These are phyloP conservation scores for Mythimna albipuncta DNA, from an alignment of 2,888 invertebrate genomes.

Conservation along the genomic window DNA sequence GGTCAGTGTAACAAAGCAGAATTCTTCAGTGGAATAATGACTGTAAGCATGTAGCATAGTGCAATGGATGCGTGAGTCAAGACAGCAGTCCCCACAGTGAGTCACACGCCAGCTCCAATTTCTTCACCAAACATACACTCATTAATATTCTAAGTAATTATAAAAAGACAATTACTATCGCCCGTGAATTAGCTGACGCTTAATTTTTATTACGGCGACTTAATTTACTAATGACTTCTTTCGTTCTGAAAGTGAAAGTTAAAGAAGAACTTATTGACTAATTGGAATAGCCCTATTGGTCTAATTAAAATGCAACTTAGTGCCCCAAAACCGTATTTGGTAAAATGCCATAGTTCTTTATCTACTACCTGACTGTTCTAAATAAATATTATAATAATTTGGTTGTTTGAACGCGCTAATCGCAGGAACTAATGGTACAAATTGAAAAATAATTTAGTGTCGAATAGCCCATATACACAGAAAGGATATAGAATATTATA, in stretches of 20 bases:
- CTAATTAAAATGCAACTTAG: background rate
- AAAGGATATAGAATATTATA: no score
- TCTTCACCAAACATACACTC: slow-evolving; percentile 63
- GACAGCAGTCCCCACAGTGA: slow-evolving; percentile 48
- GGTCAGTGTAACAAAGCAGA: slow-evolving; percentile 57
- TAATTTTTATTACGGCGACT: slow-evolving; percentile 19
- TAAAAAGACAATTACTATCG: slow-evolving; percentile 45
- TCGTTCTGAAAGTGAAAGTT: background rate
- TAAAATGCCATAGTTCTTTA: no score
- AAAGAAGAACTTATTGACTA: background rate
- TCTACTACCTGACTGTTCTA: no score
- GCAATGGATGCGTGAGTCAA: slow-evolving; percentile 60
- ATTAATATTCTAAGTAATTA: slow-evolving; percentile 61
- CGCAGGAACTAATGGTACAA: no score
- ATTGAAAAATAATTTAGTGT: no score
- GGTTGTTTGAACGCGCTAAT: no score
- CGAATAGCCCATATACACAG: no score
- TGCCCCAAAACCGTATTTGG: no score
- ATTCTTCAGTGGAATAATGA: slow-evolving; percentile 59
- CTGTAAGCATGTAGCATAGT: slow-evolving; percentile 39
- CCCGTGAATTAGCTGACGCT: slow-evolving; percentile 29
- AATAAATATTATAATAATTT: no score
- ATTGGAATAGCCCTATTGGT: background rate
- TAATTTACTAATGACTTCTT: slow-evolving; percentile 34
- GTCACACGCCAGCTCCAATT: slow-evolving; percentile 64